Conservation (phyloP, 2,888 invertebrate genomes). For the Anoncus sp. region DNA sequence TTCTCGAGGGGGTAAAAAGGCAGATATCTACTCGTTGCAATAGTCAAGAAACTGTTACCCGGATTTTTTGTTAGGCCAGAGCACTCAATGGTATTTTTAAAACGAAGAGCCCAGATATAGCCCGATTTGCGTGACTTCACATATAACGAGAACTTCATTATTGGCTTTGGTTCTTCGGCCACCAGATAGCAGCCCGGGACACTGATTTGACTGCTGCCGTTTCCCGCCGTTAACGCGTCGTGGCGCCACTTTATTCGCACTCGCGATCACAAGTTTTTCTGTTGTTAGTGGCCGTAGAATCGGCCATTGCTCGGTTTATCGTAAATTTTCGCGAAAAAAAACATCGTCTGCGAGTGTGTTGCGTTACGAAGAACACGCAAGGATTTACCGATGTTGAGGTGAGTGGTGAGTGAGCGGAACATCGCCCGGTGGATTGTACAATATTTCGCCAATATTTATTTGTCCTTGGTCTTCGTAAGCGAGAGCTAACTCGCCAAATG, state of each 20-base stretch:
- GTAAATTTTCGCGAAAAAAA: conserved; percentile 65
- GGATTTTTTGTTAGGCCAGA: too few species aligned
- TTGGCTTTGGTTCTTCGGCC: too few species aligned
- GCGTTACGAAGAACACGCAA: conserved; percentile 19
- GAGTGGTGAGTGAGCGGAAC: conserved; percentile 64
- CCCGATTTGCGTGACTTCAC: too few species aligned
- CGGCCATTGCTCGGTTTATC: conserved; percentile 74
- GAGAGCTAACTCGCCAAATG: conserved; percentile 58
- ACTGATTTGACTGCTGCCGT: too few species aligned
- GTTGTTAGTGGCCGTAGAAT: conserved; percentile 74
- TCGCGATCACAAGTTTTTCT: conserved; percentile 71
- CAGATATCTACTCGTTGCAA: too few species aligned
- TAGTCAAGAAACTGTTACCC: too few species aligned
- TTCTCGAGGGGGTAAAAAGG: too few species aligned
- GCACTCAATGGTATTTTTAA: too few species aligned
- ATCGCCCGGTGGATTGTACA: background rate
- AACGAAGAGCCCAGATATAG: too few species aligned
- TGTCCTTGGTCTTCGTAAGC: conserved; percentile 56
- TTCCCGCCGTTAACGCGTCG: conserved; percentile 63
- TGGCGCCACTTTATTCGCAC: conserved; percentile 71
- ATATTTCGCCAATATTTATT: conserved; percentile 51
- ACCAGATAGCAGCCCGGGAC: too few species aligned
- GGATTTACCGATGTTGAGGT: conserved; percentile 64
- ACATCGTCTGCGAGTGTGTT: conserved; percentile 33
- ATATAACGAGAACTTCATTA: too few species aligned